Evolutionary conservation across 1,140 invertebrate genomes (phyloP), one percentile per base, ranked within the genome.

Genomic region (Megalonaias nervosa): DNA sequence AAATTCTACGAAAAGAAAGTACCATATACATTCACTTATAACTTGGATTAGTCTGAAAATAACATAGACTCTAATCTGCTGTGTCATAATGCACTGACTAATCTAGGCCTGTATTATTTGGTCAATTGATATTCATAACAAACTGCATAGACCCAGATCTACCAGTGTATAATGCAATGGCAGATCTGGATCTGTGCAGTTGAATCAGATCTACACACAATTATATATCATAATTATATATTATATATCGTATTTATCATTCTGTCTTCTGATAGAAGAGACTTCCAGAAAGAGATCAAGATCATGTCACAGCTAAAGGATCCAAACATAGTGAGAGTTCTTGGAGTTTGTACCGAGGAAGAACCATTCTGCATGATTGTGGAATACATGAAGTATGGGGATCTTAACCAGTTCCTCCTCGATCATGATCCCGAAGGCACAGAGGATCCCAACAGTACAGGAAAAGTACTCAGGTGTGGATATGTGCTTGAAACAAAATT

Each of bases 311-410:
- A 95, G 14, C 91, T 98, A 31, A 94, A 96, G 78, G 96, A 97
- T 87, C 93, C 94, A 1, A 96, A 97, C 90, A 95, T 98, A 70
- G 95, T 96, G 13, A 93, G 95, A 31, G 96, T 98, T 16, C 89
- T 98, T 59, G 97, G 96, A 4, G 94, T 96, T 65, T 97, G 96
- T 88, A 95, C 94, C 68, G 90, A 93, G 64, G 95, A 96, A 73
- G 95, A 96, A 81, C 96, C 96, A 0, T 92, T 95, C n/a, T 96
- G 95, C 85, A 96, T 97, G 79, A 93, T 98, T 4, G 94, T 98
- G 85, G 97, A 98, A 89, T 98, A 97, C 91, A 92, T 96, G 84
- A 96, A 97, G 84, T 94, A 96, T 81, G 96, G 97, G 14, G 97
- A 98, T 91, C 93, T 98, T 62, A 95, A 95, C 89, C 95, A 97